Base-by-base conservation (phyloP, 2,888 invertebrate genomes). In the Cerastoderma edule region DNA sequence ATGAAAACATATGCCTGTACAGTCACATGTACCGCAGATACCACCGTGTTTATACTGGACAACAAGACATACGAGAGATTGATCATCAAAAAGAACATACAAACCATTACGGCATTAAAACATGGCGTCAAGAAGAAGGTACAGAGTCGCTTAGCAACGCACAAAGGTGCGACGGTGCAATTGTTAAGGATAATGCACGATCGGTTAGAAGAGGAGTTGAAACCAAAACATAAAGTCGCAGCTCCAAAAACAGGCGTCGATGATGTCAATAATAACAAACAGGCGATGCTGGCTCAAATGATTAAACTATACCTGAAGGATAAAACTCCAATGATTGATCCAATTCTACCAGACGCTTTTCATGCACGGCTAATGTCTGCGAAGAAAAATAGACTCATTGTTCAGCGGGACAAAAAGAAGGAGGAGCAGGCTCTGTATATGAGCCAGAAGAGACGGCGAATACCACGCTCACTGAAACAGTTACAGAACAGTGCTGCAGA, bases 11-110 rank as follows among this genome's bases (percentile, higher is more conserved):
- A 87, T 75, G 73, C 87, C 30, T 85, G 84, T 44, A 85, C 88
- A 3, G 88, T 90, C n/a, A 83, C 83, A n/a, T 89, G 89, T 72
- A 85, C 86, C 1, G 82, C 88, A 3, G 76, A 81, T 53, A 89
- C 89, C 13, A 88, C 89, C 46, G 89, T 89, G 5, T 91, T 87
- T 78, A 78, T 87, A 30, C 82, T 91, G 1, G 89, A 89, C 56
- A 74, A 75, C 28, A 90, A 90, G 73, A 91, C 89, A 66, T 88
- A 86, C 67, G 91, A 90, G 35, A 75, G 91, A 19, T 71, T 91
- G 6, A 80, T 90, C 22, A 68, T 84, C 0, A 86, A 85, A 71
- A 87, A 87, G 75, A 83, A 87, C 39, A 63, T 72, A 16, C 83
- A 83, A 33, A 86, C 88, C 2, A 70, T 85, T 19, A 73, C 66